phyloP scores from a whole-genome alignment of 2,888 invertebrate genomes.

The Tethea ocularis region DNA sequence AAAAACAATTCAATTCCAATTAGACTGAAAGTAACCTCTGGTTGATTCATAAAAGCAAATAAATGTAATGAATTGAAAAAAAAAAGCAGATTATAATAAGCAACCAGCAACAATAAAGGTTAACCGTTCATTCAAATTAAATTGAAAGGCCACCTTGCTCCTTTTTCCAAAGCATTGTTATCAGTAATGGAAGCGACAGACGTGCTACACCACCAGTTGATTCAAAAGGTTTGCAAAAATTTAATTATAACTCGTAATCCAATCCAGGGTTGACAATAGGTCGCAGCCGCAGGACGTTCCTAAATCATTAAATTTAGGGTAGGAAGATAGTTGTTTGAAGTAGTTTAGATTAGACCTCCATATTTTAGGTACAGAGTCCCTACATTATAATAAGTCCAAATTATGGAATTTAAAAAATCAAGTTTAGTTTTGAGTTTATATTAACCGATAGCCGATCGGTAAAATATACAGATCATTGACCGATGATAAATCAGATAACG shows the following conservation, averaged over 20 bases:
- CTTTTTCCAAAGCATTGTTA: conserved; percentile 40
- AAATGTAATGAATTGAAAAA: not conserved
- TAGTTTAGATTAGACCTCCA: too few relatives aligned
- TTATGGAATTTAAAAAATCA: too few relatives aligned
- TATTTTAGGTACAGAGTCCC: too few relatives aligned
- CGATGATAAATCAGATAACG: too few relatives aligned
- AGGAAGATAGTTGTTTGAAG: not conserved
- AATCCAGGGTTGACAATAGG: conserved; percentile 8
- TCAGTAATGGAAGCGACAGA: conserved; percentile 37
- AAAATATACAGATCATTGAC: too few relatives aligned
- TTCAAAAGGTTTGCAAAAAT: conserved; percentile 48
- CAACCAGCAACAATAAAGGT: conserved; percentile 16
- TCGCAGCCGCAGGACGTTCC: not conserved
- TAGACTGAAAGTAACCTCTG: too few relatives aligned
- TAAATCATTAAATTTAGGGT: not conserved
- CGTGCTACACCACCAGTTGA: conserved; percentile 22
- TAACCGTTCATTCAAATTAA: conserved; percentile 12
- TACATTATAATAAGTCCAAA: too few relatives aligned
- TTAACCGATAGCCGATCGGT: too few relatives aligned
- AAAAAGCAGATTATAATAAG: not conserved
- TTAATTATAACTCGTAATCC: conserved; percentile 48
- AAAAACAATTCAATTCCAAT: too few relatives aligned
- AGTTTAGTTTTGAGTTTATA: too few relatives aligned
- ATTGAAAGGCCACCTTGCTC: conserved; percentile 28
- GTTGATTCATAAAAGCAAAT: too few relatives aligned